Base-by-base conservation (phyloP, 2,888 invertebrate species). In the Phortica okadai region DNA sequence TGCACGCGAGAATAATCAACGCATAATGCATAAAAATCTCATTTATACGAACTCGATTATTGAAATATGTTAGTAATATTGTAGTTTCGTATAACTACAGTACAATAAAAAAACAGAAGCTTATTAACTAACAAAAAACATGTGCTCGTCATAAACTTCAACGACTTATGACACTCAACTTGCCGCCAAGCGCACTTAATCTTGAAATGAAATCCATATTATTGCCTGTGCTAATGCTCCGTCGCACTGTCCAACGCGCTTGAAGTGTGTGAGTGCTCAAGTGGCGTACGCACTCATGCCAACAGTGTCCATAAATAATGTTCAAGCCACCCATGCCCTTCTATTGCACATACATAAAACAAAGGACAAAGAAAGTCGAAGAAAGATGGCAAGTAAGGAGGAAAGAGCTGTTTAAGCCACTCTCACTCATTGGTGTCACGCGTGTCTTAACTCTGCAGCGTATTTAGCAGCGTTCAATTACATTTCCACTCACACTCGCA, bases 371-470 rank as follows among this genome's bases (percentile, higher is more conserved):
- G 44, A 33, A 64, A 66, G 33, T 10, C 33, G 21, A 44, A 67
- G n/a, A 64, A 21, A 16, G 64, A 64, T 64, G n/a, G 16, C 10
- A n/a, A 67, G 16, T 42, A 41, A 41, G 14, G 3, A 69, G 21
- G 45, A 16, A 21, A 45, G 16, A 16, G 67, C 69, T 75, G 75
- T 16, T 45, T 69, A 64, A 64, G 70, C 56, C 54, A 41, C 54
- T 56, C 25, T 33, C 21, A 75, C 78, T 80, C 81, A 84, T 79
- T 79, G 77, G 80, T 84, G 83, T 80, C 83, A 83, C 69, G 69
- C 74, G 80, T 85, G 82, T 80, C 82, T 74, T 74, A 73, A 77
- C 74, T 76, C 82, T 83, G 86, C 82, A 84, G 81, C 78, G 80
- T 79, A 80, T 82, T 83, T 82, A 77, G 82, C 84, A 84, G 80